Conservation (phyloP, 2,113 vertebrate genomes). For the Rhagologus leucostigma region DNA sequence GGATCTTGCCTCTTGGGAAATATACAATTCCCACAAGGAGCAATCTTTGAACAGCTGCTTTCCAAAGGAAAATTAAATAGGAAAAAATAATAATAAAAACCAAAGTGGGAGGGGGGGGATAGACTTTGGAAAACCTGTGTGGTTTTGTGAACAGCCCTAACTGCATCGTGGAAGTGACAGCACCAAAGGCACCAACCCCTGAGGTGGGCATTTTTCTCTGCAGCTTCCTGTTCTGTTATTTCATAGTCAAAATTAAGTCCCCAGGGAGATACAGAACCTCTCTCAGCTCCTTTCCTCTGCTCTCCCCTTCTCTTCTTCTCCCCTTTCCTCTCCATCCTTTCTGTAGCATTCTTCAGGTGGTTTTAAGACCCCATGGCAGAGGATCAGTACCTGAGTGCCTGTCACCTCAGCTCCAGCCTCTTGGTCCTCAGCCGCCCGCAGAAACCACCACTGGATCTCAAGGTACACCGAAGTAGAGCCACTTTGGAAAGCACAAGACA, state of each 20-base stretch:
- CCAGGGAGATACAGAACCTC: background rate
- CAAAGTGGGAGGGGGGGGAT: no score
- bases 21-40: background rate
- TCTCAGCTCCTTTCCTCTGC: background rate
- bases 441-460: slow-evolving; percentile 98
- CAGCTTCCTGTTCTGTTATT: background rate
- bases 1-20: background rate
- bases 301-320: background rate
- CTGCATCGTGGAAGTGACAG: background rate
- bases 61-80: background rate
- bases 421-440: slow-evolving; percentile 80
- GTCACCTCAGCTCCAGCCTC: slow-evolving; percentile 78
- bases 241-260: background rate
- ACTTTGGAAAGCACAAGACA: slow-evolving; percentile 95
- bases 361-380: background rate
- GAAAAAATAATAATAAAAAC: no score
- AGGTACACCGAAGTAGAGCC: slow-evolving; percentile 88
- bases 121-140: background rate
- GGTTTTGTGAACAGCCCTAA: background rate
- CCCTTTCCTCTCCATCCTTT: background rate
- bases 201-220: background rate
- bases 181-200: background rate
- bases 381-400: slow-evolving; percentile 78
- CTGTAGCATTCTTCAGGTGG: background rate
- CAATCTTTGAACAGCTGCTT: background rate